Evolutionary conservation across 2,113 vertebrate genomes (phyloP).

Genomic region (Centropus unirufus): DNA sequence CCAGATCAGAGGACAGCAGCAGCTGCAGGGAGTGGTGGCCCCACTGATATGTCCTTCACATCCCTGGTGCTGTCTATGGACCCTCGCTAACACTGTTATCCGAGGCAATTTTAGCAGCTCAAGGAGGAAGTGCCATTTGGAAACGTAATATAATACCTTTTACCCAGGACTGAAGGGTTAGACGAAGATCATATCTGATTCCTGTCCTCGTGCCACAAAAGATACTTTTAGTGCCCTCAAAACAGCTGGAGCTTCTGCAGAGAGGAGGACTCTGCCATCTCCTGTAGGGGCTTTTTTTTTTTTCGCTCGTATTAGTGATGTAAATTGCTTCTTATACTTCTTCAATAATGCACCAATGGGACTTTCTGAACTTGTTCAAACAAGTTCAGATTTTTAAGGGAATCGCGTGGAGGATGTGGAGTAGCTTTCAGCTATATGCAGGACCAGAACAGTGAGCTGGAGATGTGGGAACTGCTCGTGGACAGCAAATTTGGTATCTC

Average conservation of each 20-base stretch:
- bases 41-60: accelerated
- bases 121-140: background rate
- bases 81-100: background rate
- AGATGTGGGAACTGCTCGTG: background rate
- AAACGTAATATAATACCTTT: background rate
- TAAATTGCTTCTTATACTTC: background rate
- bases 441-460: background rate
- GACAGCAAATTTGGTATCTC: background rate
- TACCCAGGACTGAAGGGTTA: background rate
- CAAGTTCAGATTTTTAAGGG: background rate
- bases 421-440: background rate
- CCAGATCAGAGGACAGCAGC: background rate
- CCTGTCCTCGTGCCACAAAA: background rate
- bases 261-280: background rate
- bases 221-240: background rate
- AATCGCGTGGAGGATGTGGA: background rate
- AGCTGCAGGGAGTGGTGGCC: slow-evolving; percentile 34
- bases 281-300: background rate
- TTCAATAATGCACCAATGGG: background rate
- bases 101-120: background rate
- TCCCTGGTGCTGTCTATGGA: background rate
- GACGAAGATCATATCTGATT: slow-evolving; percentile 4
- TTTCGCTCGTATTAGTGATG: background rate
- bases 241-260: background rate
- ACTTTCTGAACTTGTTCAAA: background rate